Evolutionary conservation across 2,888 invertebrate genomes (phyloP), one percentile per base, ranked within the genome.

Genomic region (Beris morrisii): DNA sequence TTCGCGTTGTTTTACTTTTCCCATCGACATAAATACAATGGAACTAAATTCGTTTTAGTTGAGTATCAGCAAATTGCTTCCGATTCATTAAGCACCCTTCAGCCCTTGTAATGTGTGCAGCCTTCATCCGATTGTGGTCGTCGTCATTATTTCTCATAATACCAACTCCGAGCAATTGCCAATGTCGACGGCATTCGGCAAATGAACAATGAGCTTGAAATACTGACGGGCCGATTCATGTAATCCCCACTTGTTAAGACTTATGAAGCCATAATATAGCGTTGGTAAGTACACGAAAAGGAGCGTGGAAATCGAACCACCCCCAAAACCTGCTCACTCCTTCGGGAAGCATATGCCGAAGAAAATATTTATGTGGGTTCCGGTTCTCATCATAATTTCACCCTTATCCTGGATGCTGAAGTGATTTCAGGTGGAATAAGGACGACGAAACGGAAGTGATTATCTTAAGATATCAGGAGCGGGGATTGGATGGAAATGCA

Each of bases 11-110:
- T 4, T 31, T 53, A 52, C 52, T 22, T 28, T 15, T 52, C 15
- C 9, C 22, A 11, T 52, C 15, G 5, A 9, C 22, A 52, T 28
- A 22, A 22, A 22, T 15, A 9, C 22, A 9, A 52, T 15, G 11
- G n/a, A 9, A 15, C 7, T 52, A 22, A 52, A 15, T 30, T 52
- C 9, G 28, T 54, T 22, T 22, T 31, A 12, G 12, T 54, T 28
- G 28, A 31, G 31, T 11, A 31, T 31, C 54, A 31, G 71, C 70
- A 72, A 73, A 73, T 71, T 71, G 70, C 66, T 73, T 73, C 73
- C 73, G 71, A 71, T 67, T 73, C 72, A 73, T 73, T 73, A 70
- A 69, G 66, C 71, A 71, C 69, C 71, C 69, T 63, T 67, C 70
- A 53, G 64, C 57, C 50, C 30, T 12, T 22, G 12, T 13, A 22